Evolutionary conservation across 2,888 invertebrate genomes (phyloP), one percentile per base, ranked within the genome.

Genomic region (Malthinus seriepunctatus): DNA sequence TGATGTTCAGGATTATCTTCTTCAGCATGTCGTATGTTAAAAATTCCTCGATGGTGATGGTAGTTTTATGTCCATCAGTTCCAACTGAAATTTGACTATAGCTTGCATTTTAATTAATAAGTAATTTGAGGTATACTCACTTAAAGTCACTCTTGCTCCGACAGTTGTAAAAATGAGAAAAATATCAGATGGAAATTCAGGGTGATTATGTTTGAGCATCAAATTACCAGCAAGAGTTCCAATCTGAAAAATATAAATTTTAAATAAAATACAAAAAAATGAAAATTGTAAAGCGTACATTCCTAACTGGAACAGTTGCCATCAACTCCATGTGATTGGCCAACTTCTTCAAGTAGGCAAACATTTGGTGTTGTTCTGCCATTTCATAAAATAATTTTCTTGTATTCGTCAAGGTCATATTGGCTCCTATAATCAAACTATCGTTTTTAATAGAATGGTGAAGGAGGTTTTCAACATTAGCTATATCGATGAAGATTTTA

Each of bases 201-300:
- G 9, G 2, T 10, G 9, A 1, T 14, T 9, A n/a, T 42, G 6
- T 42, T 42, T 9, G 5, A 42, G 6, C 9, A 6, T 15, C 8
- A 76, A 70, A 70, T 91, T 91, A 9, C 91, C 91, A 52, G 87
- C 90, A 56, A 91, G 77, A 0, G 87, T 87, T 15, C 88, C 90
- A 60, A 84, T 79, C 86, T 87, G n/a, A 70, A 50, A 56, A 39
- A 14, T 0, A 32, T 73, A 74, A 44, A 50, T 50, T 23, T 3
- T 2, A 5, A 23, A 2, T 5, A 23, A 5, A 23, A 23, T 23
- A 3, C 2, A 5, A 3, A 23, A 5, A 23, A 23, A 5, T 23
- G 23, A 5, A 23, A 23, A 23, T 3, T 23, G 85, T 81, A 23
- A 3, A 2, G 23, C 23, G 5, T 75, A 89, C 89, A 79, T 90